Percentiles rank a stretch among this genome's conserved stretches.
Conservation (phyloP, 2,888 invertebrate species). For the Timandra comae region DNA sequence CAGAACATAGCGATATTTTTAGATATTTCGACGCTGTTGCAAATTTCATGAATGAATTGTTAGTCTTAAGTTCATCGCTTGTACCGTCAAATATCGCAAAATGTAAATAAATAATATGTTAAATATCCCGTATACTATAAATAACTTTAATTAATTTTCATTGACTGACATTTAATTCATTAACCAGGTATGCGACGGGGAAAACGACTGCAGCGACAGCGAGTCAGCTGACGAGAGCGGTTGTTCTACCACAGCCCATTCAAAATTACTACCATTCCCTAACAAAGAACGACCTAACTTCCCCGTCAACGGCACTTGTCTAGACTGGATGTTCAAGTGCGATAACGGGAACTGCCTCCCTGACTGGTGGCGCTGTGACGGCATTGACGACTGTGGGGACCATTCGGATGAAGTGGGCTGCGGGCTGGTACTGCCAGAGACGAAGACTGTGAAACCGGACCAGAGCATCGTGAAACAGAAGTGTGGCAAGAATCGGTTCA, state of each 20-base stretch:
- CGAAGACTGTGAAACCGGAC: constrained; percentile 35
- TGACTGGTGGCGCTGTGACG: constrained; percentile 89
- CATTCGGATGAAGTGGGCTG: constrained; percentile 84
- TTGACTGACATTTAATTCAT: too few relatives aligned
- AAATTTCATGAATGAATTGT: too few relatives aligned
- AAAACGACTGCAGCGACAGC: constrained; percentile 81
- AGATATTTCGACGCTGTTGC: too few relatives aligned
- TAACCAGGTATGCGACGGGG: constrained; percentile 80
- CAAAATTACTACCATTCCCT: constrained; percentile 47
- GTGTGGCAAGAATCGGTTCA: constrained; percentile 62
- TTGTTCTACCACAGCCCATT: constrained; percentile 67
- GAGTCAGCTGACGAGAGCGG: constrained; percentile 83
- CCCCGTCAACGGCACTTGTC: constrained; percentile 68
- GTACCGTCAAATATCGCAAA: too few relatives aligned
- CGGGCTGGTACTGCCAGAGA: constrained; percentile 35
- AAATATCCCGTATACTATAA: too few relatives aligned
- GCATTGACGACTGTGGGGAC: constrained; percentile 85
- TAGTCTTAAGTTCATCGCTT: too few relatives aligned
- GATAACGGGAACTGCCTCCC: constrained; percentile 83
- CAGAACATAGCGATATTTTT: too few relatives aligned
- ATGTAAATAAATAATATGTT: too few relatives aligned
- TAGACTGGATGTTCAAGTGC: constrained; percentile 88
- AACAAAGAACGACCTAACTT: constrained; percentile 38
- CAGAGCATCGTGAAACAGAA: constrained; percentile 30
- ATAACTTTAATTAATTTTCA: too few relatives aligned